Base-by-base conservation (phyloP, 2,888 invertebrate species). In the Terebella lapidaria region DNA sequence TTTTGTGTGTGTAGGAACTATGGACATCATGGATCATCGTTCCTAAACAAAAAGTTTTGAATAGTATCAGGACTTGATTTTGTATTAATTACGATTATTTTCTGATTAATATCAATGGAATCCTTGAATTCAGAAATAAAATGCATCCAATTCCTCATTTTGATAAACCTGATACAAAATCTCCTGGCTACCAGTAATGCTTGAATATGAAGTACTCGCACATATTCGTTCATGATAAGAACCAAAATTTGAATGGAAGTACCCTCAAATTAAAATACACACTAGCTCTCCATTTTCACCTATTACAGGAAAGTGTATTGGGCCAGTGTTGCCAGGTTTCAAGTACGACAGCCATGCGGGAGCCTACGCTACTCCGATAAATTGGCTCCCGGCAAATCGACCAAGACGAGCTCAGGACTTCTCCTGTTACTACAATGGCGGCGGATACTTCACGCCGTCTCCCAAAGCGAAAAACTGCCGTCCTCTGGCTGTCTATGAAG, bases 291-390 rank as follows among this genome's bases (percentile, higher is more conserved):
- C n/a, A n/a, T n/a, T n/a, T n/a, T n/a, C n/a, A n/a, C n/a, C n/a
- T n/a, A n/a, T n/a, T n/a, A 2, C 66, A 76, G 76, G 74, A 49
- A 29, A 53, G 2, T 69, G 71, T 57, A 60, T 67, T 25, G 77
- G 77, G 1, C 75, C 77, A 3, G 61, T 71, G 18, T 74, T 69
- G 58, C 71, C 71, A 15, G 69, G 71, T 0, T 77, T 74, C 62
- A 60, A 67, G 35, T 76, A 77, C 60, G 60, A 70, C 51, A 66
- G 69, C 18, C 68, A 68, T 3, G 61, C 53, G 30, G 73, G 74
- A 10, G 66, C 71, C 2, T 64, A 60, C 24, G 71, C 73, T 24
- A 59, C 61, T 27, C 22, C 2, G n/a, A n/a, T 46, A n/a, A n/a
- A 47, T 15, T 35, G 42, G 42, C n/a, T 35, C 10, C 42, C 42